Evolutionary conservation across 1,140 invertebrate species (phyloP).

Genomic region (Halictus rubicundus): DNA sequence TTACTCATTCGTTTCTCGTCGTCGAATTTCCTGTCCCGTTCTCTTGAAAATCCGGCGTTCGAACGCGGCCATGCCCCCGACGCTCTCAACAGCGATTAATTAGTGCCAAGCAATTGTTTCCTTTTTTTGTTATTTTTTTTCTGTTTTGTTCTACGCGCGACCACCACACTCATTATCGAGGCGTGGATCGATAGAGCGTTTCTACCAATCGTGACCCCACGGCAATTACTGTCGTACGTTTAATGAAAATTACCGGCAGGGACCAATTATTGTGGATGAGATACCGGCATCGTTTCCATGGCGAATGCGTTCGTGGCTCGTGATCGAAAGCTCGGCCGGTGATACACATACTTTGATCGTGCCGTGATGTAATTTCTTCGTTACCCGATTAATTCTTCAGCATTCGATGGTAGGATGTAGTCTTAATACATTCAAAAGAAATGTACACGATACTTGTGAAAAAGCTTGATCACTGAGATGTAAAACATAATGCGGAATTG

Average conservation of each 20-base stretch:
- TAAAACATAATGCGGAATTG: too few species aligned
- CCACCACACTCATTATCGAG: background rate
- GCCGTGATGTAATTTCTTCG: background rate
- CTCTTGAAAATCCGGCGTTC: background rate
- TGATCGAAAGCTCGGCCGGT: background rate
- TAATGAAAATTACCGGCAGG: constrained; percentile 27
- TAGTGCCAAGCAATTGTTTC: background rate
- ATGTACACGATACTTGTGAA: too few species aligned
- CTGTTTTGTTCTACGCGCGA: too few species aligned
- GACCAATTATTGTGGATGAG: constrained; percentile 1
- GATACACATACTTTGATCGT: background rate
- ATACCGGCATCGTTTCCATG: background rate
- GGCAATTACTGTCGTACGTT: constrained; percentile 27
- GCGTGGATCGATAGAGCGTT: background rate
- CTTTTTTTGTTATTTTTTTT: background rate
- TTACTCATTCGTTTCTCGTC: background rate
- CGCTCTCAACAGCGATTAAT: constrained; percentile 28
- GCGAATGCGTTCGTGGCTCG: background rate
- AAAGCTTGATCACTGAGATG: too few species aligned
- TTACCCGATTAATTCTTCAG: too few species aligned
- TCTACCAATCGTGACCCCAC: background rate
- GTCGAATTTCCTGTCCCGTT: background rate
- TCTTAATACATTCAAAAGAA: too few species aligned
- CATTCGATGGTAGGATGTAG: too few species aligned
- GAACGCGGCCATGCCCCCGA: background rate